A percentile compares a stretch with the other conserved stretches of the same genome.
phyloP scores from a whole-genome alignment of 2,113 vertebrate genomes.

The Microtus richardsoni region DNA sequence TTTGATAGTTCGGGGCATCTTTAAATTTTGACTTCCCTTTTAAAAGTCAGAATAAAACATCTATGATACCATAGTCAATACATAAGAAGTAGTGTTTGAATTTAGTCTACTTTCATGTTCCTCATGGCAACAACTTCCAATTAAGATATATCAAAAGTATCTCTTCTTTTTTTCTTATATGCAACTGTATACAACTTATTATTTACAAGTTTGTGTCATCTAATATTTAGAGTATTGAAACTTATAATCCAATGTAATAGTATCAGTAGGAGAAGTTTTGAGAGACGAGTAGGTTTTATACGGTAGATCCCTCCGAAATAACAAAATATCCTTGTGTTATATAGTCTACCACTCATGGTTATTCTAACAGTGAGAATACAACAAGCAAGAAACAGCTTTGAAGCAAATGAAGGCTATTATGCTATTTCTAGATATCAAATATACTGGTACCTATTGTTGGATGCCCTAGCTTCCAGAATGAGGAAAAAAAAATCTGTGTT shows the following conservation, averaged over 20 bases:
- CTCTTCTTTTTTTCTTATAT: neutral
- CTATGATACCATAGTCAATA: neutral
- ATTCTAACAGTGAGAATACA: neutral
- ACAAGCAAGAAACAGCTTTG: neutral
- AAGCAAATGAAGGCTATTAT: neutral
- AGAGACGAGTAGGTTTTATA: neutral
- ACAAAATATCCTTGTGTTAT: neutral
- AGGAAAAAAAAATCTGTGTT: neutral
- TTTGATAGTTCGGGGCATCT: neutral
- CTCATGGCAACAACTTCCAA: neutral
- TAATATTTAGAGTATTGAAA: neutral
- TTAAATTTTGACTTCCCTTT: neutral
- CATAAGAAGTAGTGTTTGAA: neutral
- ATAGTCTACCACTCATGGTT: neutral
- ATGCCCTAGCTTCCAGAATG: too few species aligned
- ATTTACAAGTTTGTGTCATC: neutral
- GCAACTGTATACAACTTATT: neutral
- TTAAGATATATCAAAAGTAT: neutral
- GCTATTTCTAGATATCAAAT: neutral
- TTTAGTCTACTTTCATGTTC: neutral
- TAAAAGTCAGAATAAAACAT: neutral
- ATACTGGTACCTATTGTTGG: neutral
- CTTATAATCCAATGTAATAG: neutral
- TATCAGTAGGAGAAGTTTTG: neutral
- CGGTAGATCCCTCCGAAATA: neutral